A percentile compares a stretch with the other conserved stretches of the same genome.
Evolutionary conservation across 2,797 vertebrate species (phyloP).

Genomic region (Alcedo quadribrachys): DNA sequence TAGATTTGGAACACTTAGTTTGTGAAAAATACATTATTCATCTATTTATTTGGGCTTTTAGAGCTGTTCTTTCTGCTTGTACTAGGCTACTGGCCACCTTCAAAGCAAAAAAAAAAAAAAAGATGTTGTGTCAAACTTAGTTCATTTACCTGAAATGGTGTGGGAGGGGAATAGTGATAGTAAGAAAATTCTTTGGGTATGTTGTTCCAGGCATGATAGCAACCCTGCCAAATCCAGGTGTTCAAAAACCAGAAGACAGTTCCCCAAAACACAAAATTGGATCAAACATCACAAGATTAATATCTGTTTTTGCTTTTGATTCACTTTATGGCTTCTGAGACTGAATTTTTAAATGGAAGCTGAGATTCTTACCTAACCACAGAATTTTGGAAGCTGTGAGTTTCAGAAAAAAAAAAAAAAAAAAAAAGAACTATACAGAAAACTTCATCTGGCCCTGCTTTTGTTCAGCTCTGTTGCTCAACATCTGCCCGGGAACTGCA

Average conservation of each 20-base stretch:
- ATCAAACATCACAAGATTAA: slow-evolving; percentile 59
- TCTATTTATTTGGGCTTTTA: not conserved
- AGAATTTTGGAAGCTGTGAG: slow-evolving; percentile 21
- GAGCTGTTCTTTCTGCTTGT: not conserved
- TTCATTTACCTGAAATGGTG: slow-evolving; percentile 7
- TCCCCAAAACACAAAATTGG: slow-evolving; percentile 60
- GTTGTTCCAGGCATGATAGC: slow-evolving; percentile 15
- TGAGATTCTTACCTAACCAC: slow-evolving; percentile 44
- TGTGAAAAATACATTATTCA: not conserved
- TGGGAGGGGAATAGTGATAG: not conserved
- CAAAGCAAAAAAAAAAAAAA: not conserved
- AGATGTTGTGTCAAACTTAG: not conserved
- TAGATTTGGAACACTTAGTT: not conserved
- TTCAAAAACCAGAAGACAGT: slow-evolving; percentile 46
- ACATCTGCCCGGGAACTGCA: not conserved
- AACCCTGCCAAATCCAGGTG: slow-evolving; percentile 56
- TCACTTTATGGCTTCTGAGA: slow-evolving; percentile 55
- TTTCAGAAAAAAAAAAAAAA: not conserved
- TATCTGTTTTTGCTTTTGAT: slow-evolving; percentile 60
- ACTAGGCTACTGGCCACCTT: not conserved
- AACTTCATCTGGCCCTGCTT: not conserved
- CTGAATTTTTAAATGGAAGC: slow-evolving; percentile 54
- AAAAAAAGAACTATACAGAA: not conserved
- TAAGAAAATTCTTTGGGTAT: slow-evolving; percentile 1
- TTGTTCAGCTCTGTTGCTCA: not conserved